Conservation (phyloP, 2,888 invertebrate genomes). For the Eudemis profundana region DNA sequence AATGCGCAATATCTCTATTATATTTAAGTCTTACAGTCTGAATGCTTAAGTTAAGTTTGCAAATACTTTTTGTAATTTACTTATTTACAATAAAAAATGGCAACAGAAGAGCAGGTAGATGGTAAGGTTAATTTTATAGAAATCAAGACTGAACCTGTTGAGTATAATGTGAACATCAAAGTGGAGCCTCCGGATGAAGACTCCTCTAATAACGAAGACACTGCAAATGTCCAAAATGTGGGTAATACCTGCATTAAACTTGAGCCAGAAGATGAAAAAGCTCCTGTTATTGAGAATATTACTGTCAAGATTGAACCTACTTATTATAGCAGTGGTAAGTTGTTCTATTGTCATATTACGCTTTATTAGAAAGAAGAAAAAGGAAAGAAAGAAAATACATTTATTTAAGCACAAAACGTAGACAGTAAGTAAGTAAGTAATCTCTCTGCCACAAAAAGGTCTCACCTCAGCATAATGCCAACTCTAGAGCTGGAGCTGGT, state of each 20-base stretch:
- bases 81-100: slow-evolving; percentile 9
- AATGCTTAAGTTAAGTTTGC: too few relatives aligned
- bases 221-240: not conserved
- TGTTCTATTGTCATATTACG: not conserved
- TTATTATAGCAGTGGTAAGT: slow-evolving; percentile 42
- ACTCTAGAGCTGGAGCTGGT: too few relatives aligned
- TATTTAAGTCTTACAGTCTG: too few relatives aligned
- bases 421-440: too few relatives aligned
- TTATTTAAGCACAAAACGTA: too few relatives aligned
- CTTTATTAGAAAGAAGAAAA: too few relatives aligned
- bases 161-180: slow-evolving; percentile 15
- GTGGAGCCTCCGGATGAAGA: slow-evolving; percentile 28
- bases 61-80: not conserved
- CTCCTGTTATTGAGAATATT: slow-evolving; percentile 25
- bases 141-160: slow-evolving; percentile 26
- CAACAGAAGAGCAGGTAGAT: not conserved
- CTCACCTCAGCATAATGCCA: too few relatives aligned
- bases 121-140: not conserved
- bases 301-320: slow-evolving; percentile 43
- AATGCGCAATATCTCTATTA: too few relatives aligned
- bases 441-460: too few relatives aligned
- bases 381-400: too few relatives aligned
- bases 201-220: not conserved
- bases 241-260: not conserved
- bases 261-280: not conserved